Evolutionary conservation across 2,113 vertebrate species (phyloP).

Genomic region (Stegostoma tigrinum): DNA sequence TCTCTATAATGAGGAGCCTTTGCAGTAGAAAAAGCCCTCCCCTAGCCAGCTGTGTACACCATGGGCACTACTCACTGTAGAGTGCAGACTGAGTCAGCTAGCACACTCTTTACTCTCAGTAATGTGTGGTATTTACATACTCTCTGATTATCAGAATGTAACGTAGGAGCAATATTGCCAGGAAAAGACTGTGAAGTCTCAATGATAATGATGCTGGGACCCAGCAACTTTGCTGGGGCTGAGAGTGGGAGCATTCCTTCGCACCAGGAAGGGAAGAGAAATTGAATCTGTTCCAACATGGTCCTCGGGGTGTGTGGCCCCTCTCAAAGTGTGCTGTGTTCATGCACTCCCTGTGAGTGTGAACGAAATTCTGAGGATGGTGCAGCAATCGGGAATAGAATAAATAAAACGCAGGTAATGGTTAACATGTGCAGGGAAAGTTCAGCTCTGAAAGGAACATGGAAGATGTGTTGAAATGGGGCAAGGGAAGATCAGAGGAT

Average conservation of each 20-base stretch:
- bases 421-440: background rate
- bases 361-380: background rate
- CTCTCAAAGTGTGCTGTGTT: background rate
- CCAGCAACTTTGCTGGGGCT: background rate
- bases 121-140: background rate
- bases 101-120: background rate
- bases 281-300: background rate
- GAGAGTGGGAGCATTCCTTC: background rate
- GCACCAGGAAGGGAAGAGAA: background rate
- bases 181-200: background rate
- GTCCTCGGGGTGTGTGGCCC: background rate
- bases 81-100: background rate
- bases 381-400: background rate
- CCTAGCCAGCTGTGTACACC: background rate
- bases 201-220: background rate
- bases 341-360: background rate
- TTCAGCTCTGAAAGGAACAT: background rate
- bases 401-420: background rate
- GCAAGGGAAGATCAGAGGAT: too few relatives aligned
- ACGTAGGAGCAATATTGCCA: background rate
- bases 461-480: too few relatives aligned
- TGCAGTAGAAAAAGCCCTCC: background rate
- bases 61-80: background rate
- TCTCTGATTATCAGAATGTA: background rate
- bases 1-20: background rate